Evolutionary conservation across 2,888 invertebrate species (phyloP).

Genomic region (Athrips mouffetella): DNA sequence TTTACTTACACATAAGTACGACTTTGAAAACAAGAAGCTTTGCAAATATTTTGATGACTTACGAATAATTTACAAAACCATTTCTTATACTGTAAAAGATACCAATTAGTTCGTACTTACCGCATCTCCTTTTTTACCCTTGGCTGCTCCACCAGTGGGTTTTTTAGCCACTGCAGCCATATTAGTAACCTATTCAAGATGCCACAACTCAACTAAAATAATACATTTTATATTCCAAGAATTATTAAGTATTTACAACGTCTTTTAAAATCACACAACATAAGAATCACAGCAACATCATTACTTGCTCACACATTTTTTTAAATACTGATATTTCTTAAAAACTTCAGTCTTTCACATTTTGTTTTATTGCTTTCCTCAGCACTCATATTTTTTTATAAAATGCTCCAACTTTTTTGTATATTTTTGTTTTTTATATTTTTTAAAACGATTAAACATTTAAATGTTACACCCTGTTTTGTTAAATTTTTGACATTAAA

Average conservation of each 20-base stretch:
- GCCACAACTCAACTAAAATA: slow-evolving; percentile 55
- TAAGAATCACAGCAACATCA: slow-evolving; percentile 44
- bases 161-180: slow-evolving; percentile 70
- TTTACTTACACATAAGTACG: neutral
- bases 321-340: slow-evolving; percentile 15
- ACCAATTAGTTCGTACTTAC: slow-evolving; percentile 49
- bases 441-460: too few species aligned
- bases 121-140: slow-evolving; percentile 35
- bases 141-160: slow-evolving; percentile 35
- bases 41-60: slow-evolving; percentile 36
- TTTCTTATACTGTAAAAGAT: too few species aligned
- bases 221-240: slow-evolving; percentile 27
- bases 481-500: slow-evolving; percentile 15
- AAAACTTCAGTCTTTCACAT: slow-evolving; percentile 13
- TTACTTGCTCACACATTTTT: slow-evolving; percentile 28
- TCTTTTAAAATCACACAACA: slow-evolving; percentile 33
- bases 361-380: slow-evolving; percentile 11
- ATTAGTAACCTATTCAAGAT: slow-evolving; percentile 49
- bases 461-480: slow-evolving; percentile 43
- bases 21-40: neutral
- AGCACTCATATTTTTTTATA: slow-evolving; percentile 1
- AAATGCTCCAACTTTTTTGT: slow-evolving; percentile 5
- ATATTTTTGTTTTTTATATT: slow-evolving; percentile 21
- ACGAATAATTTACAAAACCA: slow-evolving; percentile 8
- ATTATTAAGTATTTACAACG: slow-evolving; percentile 12